phyloP scores from a whole-genome alignment of 2,797 vertebrate genomes.

The Psittacula echo region DNA sequence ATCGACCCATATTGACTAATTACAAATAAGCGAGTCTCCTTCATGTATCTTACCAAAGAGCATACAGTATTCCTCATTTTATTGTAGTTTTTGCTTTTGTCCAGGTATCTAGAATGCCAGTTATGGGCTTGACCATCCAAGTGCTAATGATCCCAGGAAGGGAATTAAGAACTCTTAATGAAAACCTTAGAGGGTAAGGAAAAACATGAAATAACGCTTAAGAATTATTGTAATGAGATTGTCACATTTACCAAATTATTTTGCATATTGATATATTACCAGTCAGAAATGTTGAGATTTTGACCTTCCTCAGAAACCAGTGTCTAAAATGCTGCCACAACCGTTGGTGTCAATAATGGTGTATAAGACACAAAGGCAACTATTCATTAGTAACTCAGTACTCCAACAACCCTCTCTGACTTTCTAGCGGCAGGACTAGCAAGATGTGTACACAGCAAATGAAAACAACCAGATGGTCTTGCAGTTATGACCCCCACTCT shows the following conservation, averaged over 20 bases:
- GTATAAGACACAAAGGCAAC: not conserved
- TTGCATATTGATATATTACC: not conserved
- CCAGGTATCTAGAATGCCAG: not conserved
- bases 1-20: conserved; percentile 20
- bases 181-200: not conserved
- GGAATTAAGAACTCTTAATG: not conserved
- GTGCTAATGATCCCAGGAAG: not conserved
- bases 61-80: not conserved
- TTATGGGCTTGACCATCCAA: not conserved
- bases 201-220: not conserved
- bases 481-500: conserved; percentile 66
- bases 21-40: not conserved
- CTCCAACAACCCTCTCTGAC: conserved; percentile 14
- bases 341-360: not conserved
- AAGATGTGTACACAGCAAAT: conserved; percentile 66
- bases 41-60: not conserved
- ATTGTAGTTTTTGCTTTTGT: not conserved
- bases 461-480: conserved; percentile 71
- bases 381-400: not conserved
- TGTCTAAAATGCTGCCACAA: not conserved
- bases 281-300: not conserved
- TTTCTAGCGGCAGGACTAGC: conserved; percentile 41
- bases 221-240: not conserved
- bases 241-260: not conserved
- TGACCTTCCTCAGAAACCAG: not conserved